phyloP scores from a whole-genome alignment of 2,797 vertebrate genomes.

The Remorina albescens region DNA sequence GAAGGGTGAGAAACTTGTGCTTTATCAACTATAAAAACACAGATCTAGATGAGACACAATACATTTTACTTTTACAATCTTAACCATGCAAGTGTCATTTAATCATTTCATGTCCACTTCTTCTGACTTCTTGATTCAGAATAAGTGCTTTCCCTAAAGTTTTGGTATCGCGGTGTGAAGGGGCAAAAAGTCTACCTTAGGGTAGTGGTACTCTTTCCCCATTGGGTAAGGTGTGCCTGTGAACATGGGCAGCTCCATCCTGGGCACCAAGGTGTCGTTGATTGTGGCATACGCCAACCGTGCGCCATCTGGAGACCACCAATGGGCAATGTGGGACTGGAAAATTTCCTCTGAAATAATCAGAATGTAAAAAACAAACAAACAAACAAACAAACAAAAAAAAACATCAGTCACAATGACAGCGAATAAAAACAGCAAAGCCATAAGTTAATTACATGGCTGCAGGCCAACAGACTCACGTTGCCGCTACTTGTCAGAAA shows the following conservation, averaged over 20 bases:
- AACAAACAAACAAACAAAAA: no score
- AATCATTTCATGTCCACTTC: no score
- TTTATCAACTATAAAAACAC: not conserved
- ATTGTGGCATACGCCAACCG: slow-evolving; percentile 94
- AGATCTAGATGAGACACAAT: not conserved
- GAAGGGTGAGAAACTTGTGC: not conserved
- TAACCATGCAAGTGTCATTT: no score
- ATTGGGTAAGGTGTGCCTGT: slow-evolving; percentile 91
- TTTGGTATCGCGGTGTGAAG: not conserved
- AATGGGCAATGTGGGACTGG: slow-evolving; percentile 95
- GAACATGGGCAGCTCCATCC: slow-evolving; percentile 95
- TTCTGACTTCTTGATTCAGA: no score
- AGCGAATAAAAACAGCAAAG: not conserved
- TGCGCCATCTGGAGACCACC: slow-evolving; percentile 98
- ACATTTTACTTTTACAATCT: fast-evolving
- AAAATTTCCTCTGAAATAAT: slow-evolving; percentile 92
- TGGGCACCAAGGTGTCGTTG: slow-evolving; percentile 93
- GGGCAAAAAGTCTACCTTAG: slow-evolving; percentile 87
- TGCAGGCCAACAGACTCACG: slow-evolving; percentile 8
- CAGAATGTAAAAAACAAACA: no score
- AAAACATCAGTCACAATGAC: slow-evolving; percentile 10
- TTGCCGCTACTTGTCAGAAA: slow-evolving; percentile 7
- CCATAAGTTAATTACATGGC: slow-evolving; percentile 26
- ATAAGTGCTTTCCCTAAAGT: no score
- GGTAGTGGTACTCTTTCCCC: slow-evolving; percentile 93